Percentiles rank a stretch among this genome's conserved stretches.
These are phyloP conservation scores for Dasypogon diadema DNA, from an alignment of 2,888 invertebrate species.

Conservation along the genomic window DNA sequence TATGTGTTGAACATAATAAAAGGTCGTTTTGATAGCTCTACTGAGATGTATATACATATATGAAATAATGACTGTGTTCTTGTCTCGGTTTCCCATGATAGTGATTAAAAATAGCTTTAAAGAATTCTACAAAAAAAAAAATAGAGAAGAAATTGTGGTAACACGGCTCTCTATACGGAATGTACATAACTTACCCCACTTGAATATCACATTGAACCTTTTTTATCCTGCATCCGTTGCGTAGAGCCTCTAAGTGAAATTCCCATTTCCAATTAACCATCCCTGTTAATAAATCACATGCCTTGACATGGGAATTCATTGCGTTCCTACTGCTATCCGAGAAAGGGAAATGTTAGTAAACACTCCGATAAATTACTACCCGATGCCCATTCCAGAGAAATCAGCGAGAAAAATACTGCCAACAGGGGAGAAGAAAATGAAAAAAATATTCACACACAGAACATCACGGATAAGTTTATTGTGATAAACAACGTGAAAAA, in stretches of 20 bases:
- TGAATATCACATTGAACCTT: not conserved
- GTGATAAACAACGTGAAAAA: constrained; percentile 15
- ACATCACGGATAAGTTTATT: constrained; percentile 1
- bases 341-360: constrained; percentile 29
- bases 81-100: too few species aligned
- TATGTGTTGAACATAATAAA: too few species aligned
- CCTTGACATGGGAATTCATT: constrained; percentile 52
- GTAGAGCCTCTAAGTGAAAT: constrained; percentile 30
- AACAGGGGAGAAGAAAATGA: not conserved
- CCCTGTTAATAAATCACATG: constrained; percentile 52
- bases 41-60: too few species aligned
- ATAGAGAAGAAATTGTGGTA: too few species aligned
- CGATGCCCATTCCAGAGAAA: constrained; percentile 30
- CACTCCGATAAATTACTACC: constrained; percentile 38
- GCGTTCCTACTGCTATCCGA: constrained; percentile 15
- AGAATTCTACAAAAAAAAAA: too few species aligned
- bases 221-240: constrained; percentile 1
- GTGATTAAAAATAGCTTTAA: too few species aligned
- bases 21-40: too few species aligned
- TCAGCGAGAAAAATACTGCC: constrained; percentile 38
- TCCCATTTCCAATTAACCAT: constrained; percentile 53
- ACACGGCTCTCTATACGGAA: constrained; percentile 5
- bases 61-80: too few species aligned
- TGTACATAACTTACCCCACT: not conserved
- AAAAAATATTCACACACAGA: constrained; percentile 11